Conservation (phyloP, 1,140 invertebrate genomes). For the Aethina tumida region DNA sequence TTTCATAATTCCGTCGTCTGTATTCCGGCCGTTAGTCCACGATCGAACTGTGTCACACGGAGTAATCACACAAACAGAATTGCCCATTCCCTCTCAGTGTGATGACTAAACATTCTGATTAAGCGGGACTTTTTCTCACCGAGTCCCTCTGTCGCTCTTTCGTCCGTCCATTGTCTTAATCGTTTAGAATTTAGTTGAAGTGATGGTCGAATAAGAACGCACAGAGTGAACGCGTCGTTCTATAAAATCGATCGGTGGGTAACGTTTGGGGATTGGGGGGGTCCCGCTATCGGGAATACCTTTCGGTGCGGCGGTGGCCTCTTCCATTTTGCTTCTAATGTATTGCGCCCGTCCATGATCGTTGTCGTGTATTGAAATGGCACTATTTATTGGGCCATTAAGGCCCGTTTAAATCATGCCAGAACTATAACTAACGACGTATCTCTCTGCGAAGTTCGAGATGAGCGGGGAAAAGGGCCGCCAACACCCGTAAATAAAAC, state of each 20-base stretch:
- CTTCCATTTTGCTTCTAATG: no score
- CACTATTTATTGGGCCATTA: slow-evolving; percentile 36
- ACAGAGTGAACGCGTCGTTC: no score
- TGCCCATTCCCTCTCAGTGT: slow-evolving; percentile 13
- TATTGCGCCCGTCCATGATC: slow-evolving; percentile 32
- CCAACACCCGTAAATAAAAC: slow-evolving; percentile 11
- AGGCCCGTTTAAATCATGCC: slow-evolving; percentile 34
- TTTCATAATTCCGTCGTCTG: slow-evolving; percentile 50
- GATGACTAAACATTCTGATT: slow-evolving; percentile 6
- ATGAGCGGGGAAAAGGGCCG: neutral
- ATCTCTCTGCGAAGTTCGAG: slow-evolving; percentile 16
- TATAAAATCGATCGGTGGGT: no score
- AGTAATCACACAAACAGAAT: slow-evolving; percentile 15
- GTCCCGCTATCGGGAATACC: no score
- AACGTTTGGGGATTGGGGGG: no score
- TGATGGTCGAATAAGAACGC: no score
- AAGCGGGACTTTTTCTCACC: slow-evolving; percentile 4
- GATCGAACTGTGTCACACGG: slow-evolving; percentile 14
- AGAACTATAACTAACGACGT: slow-evolving; percentile 34
- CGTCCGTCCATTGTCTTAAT: no score
- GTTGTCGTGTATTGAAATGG: slow-evolving; percentile 35
- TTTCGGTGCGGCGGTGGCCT: no score
- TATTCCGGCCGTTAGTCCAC: slow-evolving; percentile 37
- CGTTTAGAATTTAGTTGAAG: no score
- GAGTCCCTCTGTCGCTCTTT: no score